Conservation (phyloP, 2,113 vertebrate species). For the Triplophysa rosa region DNA sequence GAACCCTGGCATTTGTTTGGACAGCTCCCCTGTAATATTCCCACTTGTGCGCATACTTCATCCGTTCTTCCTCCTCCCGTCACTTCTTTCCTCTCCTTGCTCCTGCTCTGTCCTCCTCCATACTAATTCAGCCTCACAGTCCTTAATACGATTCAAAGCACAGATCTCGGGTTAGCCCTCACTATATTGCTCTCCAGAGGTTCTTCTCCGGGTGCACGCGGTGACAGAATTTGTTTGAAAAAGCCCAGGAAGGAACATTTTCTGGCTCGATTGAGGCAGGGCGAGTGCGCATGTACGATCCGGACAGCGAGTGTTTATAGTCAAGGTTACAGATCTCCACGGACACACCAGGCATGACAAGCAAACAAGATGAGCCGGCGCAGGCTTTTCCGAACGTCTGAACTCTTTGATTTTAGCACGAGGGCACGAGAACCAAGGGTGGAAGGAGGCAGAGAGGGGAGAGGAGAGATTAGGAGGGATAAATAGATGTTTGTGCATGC, state of each 20-base stretch:
- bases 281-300: conserved; percentile 31
- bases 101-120: conserved; percentile 34
- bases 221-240: background rate
- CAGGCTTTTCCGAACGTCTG: conserved; percentile 21
- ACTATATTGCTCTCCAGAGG: conserved; percentile 29
- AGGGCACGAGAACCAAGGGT: background rate
- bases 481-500: conserved; percentile 34
- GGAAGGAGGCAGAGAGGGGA: background rate
- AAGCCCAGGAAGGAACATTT: conserved; percentile 12
- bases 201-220: conserved; percentile 9
- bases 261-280: background rate
- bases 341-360: conserved; percentile 33
- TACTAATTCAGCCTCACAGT: conserved; percentile 52
- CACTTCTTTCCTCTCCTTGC: conserved; percentile 21
- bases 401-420: background rate
- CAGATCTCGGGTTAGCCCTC: conserved; percentile 32
- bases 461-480: conserved; percentile 25
- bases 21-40: conserved; percentile 26
- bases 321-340: conserved; percentile 46
- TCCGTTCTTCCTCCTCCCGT: conserved; percentile 10
- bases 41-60: background rate
- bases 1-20: conserved; percentile 14
- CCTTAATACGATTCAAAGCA: conserved; percentile 46
- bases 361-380: conserved; percentile 13
- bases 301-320: conserved; percentile 34